A percentile compares a stretch with the other conserved stretches of the same genome.
phyloP scores from a whole-genome alignment of 2,113 vertebrate genomes.

The Stomatorhinus ivindoensis region DNA sequence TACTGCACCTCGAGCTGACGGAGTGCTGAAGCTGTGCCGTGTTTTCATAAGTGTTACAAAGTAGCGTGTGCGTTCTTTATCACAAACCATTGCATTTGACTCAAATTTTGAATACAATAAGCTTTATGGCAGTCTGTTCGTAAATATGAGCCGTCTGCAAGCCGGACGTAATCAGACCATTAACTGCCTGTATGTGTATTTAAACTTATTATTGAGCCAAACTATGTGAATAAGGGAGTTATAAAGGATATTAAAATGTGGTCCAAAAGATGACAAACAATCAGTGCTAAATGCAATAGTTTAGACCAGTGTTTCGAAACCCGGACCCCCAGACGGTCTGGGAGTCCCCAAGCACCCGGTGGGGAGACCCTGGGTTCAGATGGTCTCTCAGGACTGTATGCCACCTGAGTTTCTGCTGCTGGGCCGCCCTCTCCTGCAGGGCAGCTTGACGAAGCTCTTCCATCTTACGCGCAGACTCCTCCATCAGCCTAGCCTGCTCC shows the following conservation, averaged over 20 bases:
- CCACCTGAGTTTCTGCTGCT: slow-evolving; percentile 65
- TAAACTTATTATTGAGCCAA: neutral
- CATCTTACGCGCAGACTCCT: slow-evolving; percentile 48
- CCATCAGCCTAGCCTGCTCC: slow-evolving; percentile 55
- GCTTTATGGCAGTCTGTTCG: neutral
- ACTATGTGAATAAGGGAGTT: neutral
- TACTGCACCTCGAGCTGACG: neutral
- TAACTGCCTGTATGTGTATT: neutral
- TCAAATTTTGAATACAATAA: neutral
- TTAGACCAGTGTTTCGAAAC: neutral
- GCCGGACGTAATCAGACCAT: neutral
- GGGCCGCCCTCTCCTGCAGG: slow-evolving; percentile 37
- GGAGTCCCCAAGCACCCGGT: neutral
- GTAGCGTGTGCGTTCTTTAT: neutral
- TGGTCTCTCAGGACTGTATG: neutral
- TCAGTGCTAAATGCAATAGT: neutral
- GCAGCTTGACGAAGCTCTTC: slow-evolving; percentile 50
- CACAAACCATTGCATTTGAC: neutral
- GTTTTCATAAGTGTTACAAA: neutral
- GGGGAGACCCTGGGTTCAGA: neutral
- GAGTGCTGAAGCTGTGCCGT: neutral
- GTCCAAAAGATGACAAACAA: neutral
- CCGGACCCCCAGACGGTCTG: neutral
- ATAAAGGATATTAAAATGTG: neutral
- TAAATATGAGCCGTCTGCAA: neutral